Conservation (phyloP, 2,113 vertebrate genomes). For the Nycticorax nycticorax region DNA sequence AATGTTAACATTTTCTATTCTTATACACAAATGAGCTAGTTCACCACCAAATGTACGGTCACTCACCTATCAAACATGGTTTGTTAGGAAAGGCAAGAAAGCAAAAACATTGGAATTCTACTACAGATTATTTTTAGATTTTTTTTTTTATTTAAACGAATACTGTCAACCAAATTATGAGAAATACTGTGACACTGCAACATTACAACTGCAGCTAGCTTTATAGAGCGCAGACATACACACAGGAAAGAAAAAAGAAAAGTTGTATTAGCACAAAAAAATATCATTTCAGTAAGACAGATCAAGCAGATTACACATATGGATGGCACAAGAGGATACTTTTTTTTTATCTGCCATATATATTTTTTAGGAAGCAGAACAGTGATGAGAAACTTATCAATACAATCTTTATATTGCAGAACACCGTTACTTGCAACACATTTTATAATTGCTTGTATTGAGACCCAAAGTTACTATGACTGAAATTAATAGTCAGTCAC, state of each 20-base stretch:
- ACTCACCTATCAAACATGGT: neutral
- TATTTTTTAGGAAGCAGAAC: neutral
- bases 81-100: neutral
- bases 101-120: neutral
- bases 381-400: neutral
- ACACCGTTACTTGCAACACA: neutral
- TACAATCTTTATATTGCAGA: neutral
- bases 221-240: neutral
- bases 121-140: neutral
- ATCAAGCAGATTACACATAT: neutral
- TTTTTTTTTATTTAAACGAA: neutral
- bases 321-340: neutral
- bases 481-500: neutral
- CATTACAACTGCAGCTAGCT: neutral
- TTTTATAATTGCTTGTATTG: neutral
- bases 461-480: neutral
- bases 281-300: neutral
- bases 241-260: neutral
- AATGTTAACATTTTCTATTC: neutral
- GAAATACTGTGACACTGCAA: neutral
- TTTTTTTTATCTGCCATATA: neutral
- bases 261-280: neutral
- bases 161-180: neutral
- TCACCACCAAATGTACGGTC: neutral
- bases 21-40: neutral